These are phyloP conservation scores for Kryptopterus vitreolus DNA, from an alignment of 2,797 vertebrate species.

Conservation along the genomic window DNA sequence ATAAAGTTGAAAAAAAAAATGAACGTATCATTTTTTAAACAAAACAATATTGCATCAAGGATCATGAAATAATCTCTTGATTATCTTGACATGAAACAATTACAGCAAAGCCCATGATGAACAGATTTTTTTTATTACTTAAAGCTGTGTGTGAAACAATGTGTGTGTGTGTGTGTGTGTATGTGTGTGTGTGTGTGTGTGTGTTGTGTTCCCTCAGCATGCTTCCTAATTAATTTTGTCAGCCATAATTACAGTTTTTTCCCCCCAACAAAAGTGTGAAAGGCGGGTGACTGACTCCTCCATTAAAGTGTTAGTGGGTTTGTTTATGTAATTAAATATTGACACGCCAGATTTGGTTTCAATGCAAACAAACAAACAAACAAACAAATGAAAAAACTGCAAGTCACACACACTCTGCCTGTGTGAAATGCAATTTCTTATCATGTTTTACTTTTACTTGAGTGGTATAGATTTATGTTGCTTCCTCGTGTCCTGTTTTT, in stretches of 20 bases:
- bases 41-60: background rate
- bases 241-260: slow-evolving; percentile 68
- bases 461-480: too few relatives aligned
- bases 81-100: background rate
- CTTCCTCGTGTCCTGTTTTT: background rate
- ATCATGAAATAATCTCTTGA: background rate
- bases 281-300: slow-evolving; percentile 65
- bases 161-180: background rate
- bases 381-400: background rate
- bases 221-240: slow-evolving; percentile 69
- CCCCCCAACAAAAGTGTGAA: slow-evolving; percentile 65
- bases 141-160: slow-evolving; percentile 22
- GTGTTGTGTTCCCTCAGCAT: slow-evolving; percentile 44
- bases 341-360: slow-evolving; percentile 53
- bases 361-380: background rate
- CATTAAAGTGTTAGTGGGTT: slow-evolving; percentile 70
- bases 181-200: slow-evolving; percentile 31
- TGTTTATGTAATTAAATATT: slow-evolving; percentile 75
- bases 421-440: too few relatives aligned
- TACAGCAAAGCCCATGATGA: slow-evolving; percentile 14
- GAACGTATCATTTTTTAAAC: too few relatives aligned
- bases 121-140: too few relatives aligned
- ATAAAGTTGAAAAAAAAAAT: too few relatives aligned
- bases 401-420: background rate
- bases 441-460: too few relatives aligned